Evolutionary conservation across 2,888 invertebrate genomes (phyloP).

Genomic region (Melieria picta): DNA sequence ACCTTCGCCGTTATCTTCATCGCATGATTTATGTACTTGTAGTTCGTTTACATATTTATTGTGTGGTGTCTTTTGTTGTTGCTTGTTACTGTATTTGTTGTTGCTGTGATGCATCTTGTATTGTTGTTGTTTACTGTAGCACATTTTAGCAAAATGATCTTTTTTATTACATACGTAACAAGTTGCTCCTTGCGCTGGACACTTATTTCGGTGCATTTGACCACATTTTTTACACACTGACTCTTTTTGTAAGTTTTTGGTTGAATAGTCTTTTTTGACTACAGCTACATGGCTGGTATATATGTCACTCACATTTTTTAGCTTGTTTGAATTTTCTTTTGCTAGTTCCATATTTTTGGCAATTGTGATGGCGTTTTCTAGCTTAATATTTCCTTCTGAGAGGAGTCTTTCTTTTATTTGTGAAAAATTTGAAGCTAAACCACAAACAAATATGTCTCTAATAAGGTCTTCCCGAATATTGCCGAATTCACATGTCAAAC

Average conservation of each 20-base stretch:
- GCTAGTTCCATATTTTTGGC: too few species aligned
- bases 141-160: slow-evolving; percentile 2
- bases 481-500: too few species aligned
- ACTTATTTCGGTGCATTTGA: not conserved
- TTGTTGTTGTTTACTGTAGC: slow-evolving; percentile 13
- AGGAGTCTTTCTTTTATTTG: too few species aligned
- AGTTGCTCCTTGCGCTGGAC: not conserved
- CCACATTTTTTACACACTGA: slow-evolving; percentile 8
- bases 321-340: too few species aligned
- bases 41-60: not conserved
- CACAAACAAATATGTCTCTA: too few species aligned
- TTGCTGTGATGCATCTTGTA: too few species aligned
- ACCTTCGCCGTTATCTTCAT: not conserved
- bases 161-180: not conserved
- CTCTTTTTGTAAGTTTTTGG: not conserved
- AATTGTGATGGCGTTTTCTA: too few species aligned
- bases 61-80: not conserved
- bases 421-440: too few species aligned
- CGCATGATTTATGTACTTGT: not conserved
- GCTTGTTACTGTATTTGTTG: slow-evolving; percentile 3
- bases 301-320: slow-evolving; percentile 17
- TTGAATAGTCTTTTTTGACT: not conserved
- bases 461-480: too few species aligned
- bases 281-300: slow-evolving; percentile 5
- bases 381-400: too few species aligned